Conservation (phyloP, 23 tunicate genomes). For the Trididemnum miniatum region DNA sequence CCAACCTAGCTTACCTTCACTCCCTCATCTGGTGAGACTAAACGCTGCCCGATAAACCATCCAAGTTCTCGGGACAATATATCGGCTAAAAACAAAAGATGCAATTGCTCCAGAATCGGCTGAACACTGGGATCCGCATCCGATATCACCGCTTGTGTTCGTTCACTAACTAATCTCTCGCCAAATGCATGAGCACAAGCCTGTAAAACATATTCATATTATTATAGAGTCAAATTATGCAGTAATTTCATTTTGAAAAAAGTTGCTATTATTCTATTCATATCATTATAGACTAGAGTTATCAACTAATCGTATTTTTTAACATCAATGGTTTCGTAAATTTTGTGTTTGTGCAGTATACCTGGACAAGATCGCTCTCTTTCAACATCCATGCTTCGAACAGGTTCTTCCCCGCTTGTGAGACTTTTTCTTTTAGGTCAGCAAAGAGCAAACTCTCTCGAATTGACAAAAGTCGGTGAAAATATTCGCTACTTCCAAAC, state of each 20-base stretch:
- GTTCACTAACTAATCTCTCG: conserved; percentile 85
- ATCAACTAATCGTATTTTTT: no score
- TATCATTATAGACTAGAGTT: no score
- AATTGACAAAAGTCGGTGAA: conserved; percentile 46
- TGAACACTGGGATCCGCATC: conserved; percentile 23
- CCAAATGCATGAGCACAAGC: conserved; percentile 69
- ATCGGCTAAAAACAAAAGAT: conserved; percentile 75
- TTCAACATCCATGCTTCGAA: conserved; percentile 90
- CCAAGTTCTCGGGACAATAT: conserved; percentile 68
- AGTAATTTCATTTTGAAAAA: no score
- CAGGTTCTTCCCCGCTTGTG: conserved; percentile 72
- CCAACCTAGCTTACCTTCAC: conserved; percentile 55
- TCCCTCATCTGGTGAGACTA: conserved; percentile 50
- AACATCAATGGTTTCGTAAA: no score
- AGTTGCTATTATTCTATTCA: no score
- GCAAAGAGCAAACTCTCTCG: conserved; percentile 69
- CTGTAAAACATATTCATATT: no score
- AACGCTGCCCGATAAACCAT: conserved; percentile 65
- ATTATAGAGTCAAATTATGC: no score
- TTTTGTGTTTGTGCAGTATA: no score
- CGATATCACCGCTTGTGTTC: conserved; percentile 15
- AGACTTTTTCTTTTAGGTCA: conserved; percentile 55
- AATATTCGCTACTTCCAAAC: background rate
- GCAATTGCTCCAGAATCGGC: conserved; percentile 29
- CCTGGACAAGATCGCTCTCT: conserved; percentile 94